Conservation (phyloP, 2,797 vertebrate genomes). For the Tangara arthus region DNA sequence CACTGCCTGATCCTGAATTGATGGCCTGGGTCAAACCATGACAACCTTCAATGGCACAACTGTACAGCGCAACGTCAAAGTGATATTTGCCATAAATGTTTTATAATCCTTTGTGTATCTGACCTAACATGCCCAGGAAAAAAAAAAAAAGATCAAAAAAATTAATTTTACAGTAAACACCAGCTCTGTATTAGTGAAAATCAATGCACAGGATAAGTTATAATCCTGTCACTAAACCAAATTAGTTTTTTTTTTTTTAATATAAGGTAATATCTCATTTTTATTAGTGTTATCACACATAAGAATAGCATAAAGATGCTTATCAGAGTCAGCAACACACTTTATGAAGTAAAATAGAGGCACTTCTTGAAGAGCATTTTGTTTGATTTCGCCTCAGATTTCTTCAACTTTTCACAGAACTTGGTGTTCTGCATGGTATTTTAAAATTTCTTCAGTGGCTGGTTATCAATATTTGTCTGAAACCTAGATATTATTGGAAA, state of each 20-base stretch:
- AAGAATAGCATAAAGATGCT: background rate
- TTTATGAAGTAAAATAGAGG: background rate
- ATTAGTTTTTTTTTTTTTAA: background rate
- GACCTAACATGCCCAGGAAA: background rate
- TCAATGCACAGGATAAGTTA: background rate
- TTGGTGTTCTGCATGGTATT: background rate
- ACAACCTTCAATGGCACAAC: background rate
- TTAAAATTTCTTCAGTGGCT: background rate
- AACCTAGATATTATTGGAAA: background rate
- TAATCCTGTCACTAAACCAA: background rate
- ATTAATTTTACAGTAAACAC: background rate
- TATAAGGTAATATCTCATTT: background rate
- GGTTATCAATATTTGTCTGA: background rate
- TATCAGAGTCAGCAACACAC: background rate
- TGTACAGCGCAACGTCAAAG: background rate
- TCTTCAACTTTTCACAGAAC: background rate
- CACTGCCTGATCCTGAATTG: background rate
- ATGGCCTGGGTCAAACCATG: fast-evolving
- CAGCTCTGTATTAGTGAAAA: background rate
- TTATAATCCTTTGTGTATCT: background rate
- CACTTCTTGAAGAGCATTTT: background rate
- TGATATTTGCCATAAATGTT: background rate
- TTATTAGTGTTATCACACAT: background rate
- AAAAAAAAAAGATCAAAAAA: background rate
- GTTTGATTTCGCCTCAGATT: background rate